Evolutionary conservation across 2,113 vertebrate species (phyloP).

Genomic region (Salminus brasiliensis): DNA sequence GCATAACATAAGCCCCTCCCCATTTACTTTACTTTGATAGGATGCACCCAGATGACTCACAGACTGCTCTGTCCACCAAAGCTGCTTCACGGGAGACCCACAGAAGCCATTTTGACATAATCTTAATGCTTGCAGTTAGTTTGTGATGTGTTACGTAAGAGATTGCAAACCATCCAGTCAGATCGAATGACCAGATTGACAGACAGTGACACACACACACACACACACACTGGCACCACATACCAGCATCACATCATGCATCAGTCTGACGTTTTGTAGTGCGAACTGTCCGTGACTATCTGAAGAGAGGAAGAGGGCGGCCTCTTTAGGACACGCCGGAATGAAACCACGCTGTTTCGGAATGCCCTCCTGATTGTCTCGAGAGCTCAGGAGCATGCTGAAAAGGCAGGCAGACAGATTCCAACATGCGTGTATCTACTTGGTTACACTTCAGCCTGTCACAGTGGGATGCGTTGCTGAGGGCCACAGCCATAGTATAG

Average conservation of each 20-base stretch:
- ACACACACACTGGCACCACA: conserved; percentile 22
- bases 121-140: neutral
- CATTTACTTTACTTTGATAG: too few species aligned
- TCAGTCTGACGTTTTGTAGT: conserved; percentile 41
- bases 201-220: neutral
- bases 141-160: neutral
- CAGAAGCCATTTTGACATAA: too few species aligned
- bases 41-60: too few species aligned
- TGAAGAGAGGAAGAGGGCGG: conserved; percentile 37
- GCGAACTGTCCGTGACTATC: conserved; percentile 39
- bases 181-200: neutral
- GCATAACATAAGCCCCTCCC: too few species aligned
- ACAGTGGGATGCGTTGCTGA: conserved; percentile 44
- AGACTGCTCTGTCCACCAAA: too few species aligned
- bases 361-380: conserved; percentile 45
- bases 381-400: conserved; percentile 32
- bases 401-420: conserved; percentile 43
- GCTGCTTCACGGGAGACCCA: too few species aligned
- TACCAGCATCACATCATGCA: conserved; percentile 37
- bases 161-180: neutral
- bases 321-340: conserved; percentile 33
- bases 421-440: conserved; percentile 40
- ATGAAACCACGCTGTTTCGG: conserved; percentile 36
- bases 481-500: conserved; percentile 28
- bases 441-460: conserved; percentile 57